Evolutionary conservation across 1,140 invertebrate species (phyloP).

Genomic region (Penaeus vannamei): DNA sequence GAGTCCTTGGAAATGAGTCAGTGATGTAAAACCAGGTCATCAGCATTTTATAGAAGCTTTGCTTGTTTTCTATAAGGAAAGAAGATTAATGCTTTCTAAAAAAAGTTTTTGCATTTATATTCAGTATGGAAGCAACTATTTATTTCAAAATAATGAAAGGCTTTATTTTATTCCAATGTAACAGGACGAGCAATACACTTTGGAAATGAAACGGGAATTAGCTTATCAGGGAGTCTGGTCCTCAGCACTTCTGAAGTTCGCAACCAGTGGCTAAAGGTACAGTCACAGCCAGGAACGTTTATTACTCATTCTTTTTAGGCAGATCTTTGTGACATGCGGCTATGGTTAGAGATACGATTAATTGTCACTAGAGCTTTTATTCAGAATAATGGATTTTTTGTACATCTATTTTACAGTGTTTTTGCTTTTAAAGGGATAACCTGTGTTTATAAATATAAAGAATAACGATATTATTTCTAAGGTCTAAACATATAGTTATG

Average conservation of each 20-base stretch:
- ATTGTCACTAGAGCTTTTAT: neutral
- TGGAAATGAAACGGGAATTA: constrained; percentile 89
- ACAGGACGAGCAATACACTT: constrained; percentile 81
- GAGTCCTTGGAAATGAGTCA: no score
- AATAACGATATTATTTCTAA: neutral
- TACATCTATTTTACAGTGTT: no score
- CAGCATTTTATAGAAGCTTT: no score
- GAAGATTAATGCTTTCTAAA: neutral
- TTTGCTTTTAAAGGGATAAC: no score
- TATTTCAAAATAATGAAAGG: neutral
- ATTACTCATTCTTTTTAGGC: neutral
- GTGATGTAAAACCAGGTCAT: neutral
- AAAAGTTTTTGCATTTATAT: neutral
- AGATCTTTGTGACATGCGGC: neutral
- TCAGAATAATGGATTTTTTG: neutral
- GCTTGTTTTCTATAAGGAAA: no score
- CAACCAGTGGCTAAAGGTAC: constrained; percentile 86
- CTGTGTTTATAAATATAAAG: no score
- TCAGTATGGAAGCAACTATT: neutral
- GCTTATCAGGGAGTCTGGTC: constrained; percentile 88
- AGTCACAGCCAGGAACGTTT: neutral
- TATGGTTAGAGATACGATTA: neutral
- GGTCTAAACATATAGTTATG: neutral
- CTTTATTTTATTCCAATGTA: constrained; percentile 61
- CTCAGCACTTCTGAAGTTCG: constrained; percentile 91